Conservation (phyloP, 1,140 invertebrate species). For the Chlorops oryzae region DNA sequence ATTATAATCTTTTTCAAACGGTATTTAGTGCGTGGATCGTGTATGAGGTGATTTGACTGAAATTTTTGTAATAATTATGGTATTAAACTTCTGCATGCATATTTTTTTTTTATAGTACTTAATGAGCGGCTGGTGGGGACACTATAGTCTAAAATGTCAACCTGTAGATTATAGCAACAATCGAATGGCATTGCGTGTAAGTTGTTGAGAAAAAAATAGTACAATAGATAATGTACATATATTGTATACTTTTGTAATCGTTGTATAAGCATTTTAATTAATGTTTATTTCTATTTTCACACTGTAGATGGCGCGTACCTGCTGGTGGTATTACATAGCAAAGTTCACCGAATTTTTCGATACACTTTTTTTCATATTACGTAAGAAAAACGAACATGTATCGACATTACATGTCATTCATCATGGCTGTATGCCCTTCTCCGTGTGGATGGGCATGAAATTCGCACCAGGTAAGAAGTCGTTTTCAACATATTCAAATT, state of each 20-base stretch:
- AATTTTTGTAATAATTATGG: conserved; percentile 7
- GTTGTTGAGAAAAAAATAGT: conserved; percentile 33
- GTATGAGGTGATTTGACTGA: conserved; percentile 66
- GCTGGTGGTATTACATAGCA: conserved; percentile 98
- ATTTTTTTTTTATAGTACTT: conserved; percentile 60
- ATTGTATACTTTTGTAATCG: background rate
- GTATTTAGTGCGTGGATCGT: conserved; percentile 88
- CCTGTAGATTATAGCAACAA: conserved; percentile 85
- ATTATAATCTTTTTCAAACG: conserved; percentile 86
- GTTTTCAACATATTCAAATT: too few species aligned
- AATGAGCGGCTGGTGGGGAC: conserved; percentile 77
- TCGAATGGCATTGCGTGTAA: conserved; percentile 77
- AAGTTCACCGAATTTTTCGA: conserved; percentile 97
- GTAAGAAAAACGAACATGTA: conserved; percentile 89
- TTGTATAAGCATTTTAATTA: background rate
- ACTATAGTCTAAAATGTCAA: conserved; percentile 89
- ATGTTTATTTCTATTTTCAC: conserved; percentile 1
- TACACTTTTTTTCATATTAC: conserved; percentile 85
- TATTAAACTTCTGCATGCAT: background rate
- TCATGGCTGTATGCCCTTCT: conserved; percentile 89
- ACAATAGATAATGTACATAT: background rate
- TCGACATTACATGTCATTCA: conserved; percentile 92
- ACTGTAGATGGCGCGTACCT: conserved; percentile 77
- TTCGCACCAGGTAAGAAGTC: conserved; percentile 82
- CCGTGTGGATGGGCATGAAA: conserved; percentile 92